These are phyloP conservation scores for Euplagia quadripunctaria DNA, from an alignment of 2,888 invertebrate species.

Conservation along the genomic window DNA sequence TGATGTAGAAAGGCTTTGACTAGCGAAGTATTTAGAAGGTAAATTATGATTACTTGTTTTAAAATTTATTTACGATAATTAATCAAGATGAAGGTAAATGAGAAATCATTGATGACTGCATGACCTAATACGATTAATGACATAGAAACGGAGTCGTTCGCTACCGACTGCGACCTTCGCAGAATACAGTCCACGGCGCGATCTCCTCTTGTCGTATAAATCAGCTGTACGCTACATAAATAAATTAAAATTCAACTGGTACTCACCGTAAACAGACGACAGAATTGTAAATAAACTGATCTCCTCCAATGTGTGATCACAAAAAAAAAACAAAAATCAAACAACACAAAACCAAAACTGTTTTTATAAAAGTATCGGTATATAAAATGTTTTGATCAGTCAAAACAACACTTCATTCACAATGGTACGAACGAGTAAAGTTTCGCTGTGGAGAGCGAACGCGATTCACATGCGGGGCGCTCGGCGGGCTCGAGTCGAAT, in stretches of 20 bases:
- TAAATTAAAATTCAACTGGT: constrained; percentile 78
- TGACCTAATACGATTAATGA: constrained; percentile 59
- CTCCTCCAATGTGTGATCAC: constrained; percentile 82
- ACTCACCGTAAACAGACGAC: constrained; percentile 83
- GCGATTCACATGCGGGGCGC: constrained; percentile 68
- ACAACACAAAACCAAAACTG: constrained; percentile 82
- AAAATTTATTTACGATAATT: neutral
- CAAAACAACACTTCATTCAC: constrained; percentile 79
- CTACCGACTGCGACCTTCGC: constrained; percentile 75
- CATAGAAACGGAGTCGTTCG: constrained; percentile 71
- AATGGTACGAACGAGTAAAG: constrained; percentile 75
- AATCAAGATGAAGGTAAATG: constrained; percentile 20
- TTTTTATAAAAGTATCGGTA: constrained; percentile 67
- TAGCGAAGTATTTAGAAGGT: neutral
- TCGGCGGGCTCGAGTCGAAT: constrained; percentile 76
- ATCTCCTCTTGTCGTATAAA: constrained; percentile 76
- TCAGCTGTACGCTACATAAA: constrained; percentile 77
- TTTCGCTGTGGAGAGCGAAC: constrained; percentile 68
- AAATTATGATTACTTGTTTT: neutral
- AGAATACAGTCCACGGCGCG: constrained; percentile 72
- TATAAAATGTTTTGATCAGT: constrained; percentile 63
- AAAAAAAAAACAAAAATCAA: constrained; percentile 74
- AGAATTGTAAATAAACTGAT: constrained; percentile 79
- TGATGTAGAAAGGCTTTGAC: neutral
- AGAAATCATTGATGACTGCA: constrained; percentile 40